Conservation (phyloP, 2,113 vertebrate species). For the Camarhynchus parvulus region DNA sequence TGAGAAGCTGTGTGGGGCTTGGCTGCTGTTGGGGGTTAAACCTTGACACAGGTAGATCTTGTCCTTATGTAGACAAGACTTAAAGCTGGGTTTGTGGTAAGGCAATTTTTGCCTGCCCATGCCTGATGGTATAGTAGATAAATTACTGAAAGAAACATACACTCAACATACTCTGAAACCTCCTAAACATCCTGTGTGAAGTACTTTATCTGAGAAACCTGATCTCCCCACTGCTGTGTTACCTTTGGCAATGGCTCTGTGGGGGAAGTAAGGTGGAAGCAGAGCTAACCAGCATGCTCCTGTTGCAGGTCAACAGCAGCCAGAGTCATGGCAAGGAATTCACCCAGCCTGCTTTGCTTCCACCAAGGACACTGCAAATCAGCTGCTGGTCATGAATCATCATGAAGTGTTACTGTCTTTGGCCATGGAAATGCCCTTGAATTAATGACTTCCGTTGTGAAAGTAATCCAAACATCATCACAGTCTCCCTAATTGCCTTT, state of each 20-base stretch:
- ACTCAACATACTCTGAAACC: neutral
- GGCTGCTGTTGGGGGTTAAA: neutral
- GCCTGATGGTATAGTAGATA: neutral
- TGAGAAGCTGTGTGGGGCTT: rapidly evolving
- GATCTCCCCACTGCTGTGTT: neutral
- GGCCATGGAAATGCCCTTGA: neutral
- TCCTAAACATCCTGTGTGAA: neutral
- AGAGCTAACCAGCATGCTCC: neutral
- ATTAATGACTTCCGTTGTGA: neutral
- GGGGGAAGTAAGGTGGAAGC: neutral
- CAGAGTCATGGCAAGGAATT: neutral
- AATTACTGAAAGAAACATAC: neutral
- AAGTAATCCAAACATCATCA: neutral
- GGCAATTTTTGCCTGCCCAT: neutral
- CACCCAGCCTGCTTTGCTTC: neutral
- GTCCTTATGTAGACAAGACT: neutral
- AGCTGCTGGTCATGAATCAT: neutral
- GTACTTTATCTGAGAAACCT: neutral
- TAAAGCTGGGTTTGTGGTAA: neutral
- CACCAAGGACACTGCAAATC: neutral
- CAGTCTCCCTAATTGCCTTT: neutral
- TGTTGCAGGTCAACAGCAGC: neutral
- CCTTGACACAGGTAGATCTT: neutral
- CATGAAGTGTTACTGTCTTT: neutral
- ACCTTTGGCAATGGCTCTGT: neutral